A percentile compares a stretch with the other conserved stretches of the same genome.
Conservation (phyloP, 2,797 vertebrate species). For the Poeciliopsis paucimaculata region DNA sequence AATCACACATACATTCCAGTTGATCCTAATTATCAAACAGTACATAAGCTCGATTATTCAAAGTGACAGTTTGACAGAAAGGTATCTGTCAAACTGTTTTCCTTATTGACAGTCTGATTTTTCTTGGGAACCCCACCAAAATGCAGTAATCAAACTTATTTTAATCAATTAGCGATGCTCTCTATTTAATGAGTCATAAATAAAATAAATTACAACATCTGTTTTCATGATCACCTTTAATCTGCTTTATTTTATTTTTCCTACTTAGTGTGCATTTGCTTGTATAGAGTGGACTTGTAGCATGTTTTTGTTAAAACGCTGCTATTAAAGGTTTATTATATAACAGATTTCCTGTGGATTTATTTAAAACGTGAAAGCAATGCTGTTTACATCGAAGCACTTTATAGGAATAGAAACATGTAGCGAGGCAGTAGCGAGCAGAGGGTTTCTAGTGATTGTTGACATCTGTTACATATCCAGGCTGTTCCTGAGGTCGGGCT, state of each 20-base stretch:
- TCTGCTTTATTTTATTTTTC: not conserved
- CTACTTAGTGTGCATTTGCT: not conserved
- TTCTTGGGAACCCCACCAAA: too few species aligned
- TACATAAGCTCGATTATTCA: too few species aligned
- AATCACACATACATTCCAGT: too few species aligned
- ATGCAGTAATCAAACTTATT: too few species aligned
- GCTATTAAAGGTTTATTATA: not conserved
- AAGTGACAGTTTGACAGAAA: too few species aligned
- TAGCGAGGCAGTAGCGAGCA: not conserved
- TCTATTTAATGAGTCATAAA: too few species aligned
- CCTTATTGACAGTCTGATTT: too few species aligned
- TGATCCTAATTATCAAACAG: too few species aligned
- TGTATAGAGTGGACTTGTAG: not conserved
- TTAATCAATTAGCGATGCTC: too few species aligned
- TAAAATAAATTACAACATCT: too few species aligned
- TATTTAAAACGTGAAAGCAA: not conserved
- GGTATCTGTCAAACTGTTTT: too few species aligned
- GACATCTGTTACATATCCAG: constrained; percentile 12
- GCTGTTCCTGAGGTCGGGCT: not conserved
- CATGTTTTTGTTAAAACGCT: not conserved
- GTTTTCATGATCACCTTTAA: not conserved
- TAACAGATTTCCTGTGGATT: not conserved
- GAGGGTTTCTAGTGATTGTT: constrained; percentile 6
- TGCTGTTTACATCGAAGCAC: not conserved
- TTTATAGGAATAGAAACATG: not conserved